Base-by-base conservation (phyloP, 2,888 invertebrate species). In the Drosophila mayaguana region DNA sequence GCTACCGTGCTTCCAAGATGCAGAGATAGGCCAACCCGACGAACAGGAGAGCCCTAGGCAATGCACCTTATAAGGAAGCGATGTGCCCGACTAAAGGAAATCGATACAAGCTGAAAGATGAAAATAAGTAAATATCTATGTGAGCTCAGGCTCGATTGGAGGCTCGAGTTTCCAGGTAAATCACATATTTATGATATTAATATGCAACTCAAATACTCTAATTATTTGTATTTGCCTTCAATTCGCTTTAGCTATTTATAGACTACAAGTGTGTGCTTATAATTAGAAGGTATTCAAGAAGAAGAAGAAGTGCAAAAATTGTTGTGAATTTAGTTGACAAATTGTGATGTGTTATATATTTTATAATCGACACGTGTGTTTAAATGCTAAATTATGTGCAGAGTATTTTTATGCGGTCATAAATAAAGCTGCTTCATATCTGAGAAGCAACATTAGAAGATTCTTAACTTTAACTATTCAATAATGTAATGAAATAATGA, bases 1-100 rank as follows among this genome's bases (percentile, higher is more conserved):
- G 77, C 88, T 83, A 84, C 87, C 69, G 84, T 84, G 79, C 84
- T 77, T n/a, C 53, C 55, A 38, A 84, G 83, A 87, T 83, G 77
- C 78, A 80, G 45, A 87, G 80, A 84, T 81, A 84, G 71, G 61
- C 61, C 72, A 53, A 20, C 54, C 57, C 22, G 53, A 42, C 46
- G 67, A 51, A 54, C 42, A 57, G 36, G 64, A 38, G 40, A 34
- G 54, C 80, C 62, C 72, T 55, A 56, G 32, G 54, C 62, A 11
- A 8, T 38, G n/a, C 61, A 53, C n/a, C 63, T 57, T 43, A 22
- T n/a, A 48, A 72, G 40, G 40, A 25, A 28, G 12, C 38, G 28
- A 36, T 22, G 36, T 22, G 38, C 25, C n/a, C 22, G 8, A 14
- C 25, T n/a, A 0, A 25, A 40, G 18, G 38, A 40, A 40, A 54